These are phyloP conservation scores for Psephotus haematonotus DNA, from an alignment of 2,113 vertebrate genomes.

Conservation along the genomic window DNA sequence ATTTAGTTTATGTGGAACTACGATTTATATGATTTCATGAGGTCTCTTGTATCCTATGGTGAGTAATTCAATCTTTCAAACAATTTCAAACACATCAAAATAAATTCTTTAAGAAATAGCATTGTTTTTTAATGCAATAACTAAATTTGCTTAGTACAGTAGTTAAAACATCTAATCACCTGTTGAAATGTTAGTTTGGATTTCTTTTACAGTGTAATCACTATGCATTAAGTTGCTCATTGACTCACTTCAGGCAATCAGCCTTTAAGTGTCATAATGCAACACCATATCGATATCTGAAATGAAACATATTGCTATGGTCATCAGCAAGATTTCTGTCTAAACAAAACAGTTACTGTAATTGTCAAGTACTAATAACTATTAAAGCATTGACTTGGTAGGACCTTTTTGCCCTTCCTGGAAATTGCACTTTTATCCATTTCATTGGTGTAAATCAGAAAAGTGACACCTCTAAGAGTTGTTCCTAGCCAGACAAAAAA, in stretches of 20 bases:
- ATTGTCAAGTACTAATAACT: not conserved
- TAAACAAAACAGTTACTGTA: not conserved
- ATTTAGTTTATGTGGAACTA: not conserved
- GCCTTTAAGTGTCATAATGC: not conserved
- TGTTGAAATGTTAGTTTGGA: not conserved
- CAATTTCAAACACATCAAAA: not conserved
- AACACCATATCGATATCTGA: not conserved
- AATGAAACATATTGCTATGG: not conserved
- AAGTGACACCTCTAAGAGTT: not conserved
- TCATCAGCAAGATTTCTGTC: not conserved
- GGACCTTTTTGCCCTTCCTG: not conserved
- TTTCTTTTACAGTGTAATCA: not conserved
- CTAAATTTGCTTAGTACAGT: not conserved
- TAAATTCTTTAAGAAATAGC: not conserved
- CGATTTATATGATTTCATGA: not conserved
- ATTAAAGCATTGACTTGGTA: not conserved
- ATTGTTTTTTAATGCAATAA: not conserved
- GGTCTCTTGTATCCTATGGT: not conserved
- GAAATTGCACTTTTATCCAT: not conserved
- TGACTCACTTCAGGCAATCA: not conserved
- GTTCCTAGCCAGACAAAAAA: not conserved
- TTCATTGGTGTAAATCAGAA: not conserved
- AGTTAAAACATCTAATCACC: not conserved
- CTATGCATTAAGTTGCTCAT: not conserved
- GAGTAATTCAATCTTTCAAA: not conserved